A percentile compares a stretch with the other conserved stretches of the same genome.
phyloP scores from a whole-genome alignment of 2,797 vertebrate genomes.

The Perodicticus potto region DNA sequence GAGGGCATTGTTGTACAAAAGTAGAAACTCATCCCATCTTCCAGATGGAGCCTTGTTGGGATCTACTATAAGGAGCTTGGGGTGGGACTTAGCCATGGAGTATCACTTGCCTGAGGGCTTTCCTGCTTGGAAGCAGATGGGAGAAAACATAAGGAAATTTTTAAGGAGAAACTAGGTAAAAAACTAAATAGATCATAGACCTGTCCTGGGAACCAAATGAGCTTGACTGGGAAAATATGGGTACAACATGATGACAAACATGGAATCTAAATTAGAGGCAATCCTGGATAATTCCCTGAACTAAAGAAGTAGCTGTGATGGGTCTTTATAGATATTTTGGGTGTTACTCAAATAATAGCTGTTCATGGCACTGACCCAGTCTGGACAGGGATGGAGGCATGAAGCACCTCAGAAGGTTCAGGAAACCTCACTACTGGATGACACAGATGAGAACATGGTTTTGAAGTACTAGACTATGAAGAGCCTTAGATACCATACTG shows the following conservation, averaged over 20 bases:
- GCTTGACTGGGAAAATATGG: background rate
- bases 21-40: background rate
- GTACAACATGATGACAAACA: background rate
- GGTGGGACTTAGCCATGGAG: background rate
- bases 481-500: background rate
- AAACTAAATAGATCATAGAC: background rate
- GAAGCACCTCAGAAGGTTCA: background rate
- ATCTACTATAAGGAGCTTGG: background rate
- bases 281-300: background rate
- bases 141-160: background rate
- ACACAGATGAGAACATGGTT: background rate
- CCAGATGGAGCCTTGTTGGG: background rate
- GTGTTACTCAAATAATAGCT: background rate
- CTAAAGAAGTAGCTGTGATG: background rate
- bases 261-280: background rate
- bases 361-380: background rate
- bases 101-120: background rate
- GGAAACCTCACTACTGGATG: background rate
- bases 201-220: background rate
- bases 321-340: background rate
- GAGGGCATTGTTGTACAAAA: background rate
- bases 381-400: background rate
- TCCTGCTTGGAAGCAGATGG: background rate
- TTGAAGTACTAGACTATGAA: background rate
- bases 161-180: slow-evolving; percentile 35